Base-by-base conservation (phyloP, 2,888 invertebrate species). In the Pterobdella sp. region DNA sequence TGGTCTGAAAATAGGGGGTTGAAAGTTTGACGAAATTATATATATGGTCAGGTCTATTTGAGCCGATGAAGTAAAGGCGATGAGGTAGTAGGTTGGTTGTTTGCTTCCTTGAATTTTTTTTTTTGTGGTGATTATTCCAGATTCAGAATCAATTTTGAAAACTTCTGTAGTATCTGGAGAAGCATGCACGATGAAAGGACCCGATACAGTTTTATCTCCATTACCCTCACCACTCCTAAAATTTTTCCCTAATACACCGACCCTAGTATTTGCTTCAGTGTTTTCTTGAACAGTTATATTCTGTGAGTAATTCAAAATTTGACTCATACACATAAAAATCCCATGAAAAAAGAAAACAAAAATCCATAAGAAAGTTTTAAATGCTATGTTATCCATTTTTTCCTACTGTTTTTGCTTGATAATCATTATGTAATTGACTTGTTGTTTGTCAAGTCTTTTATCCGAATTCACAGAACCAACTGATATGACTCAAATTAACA, bases 251-350 rank as follows among this genome's bases (percentile, higher is more conserved):
- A 73, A 22, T 29, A 68, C 42, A 3, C 73, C 73, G 1, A 73
- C 69, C 1, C 35, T 29, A 1, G 69, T 42, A 22, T 31, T 31
- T 18, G 73, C 69, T 37, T 68, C 63, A 10, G 52, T 29, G 18
- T 73, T 68, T 22, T 73, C 73, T 0, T 32, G 63, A 26, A 73
- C 73, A n/a, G 73, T 68, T 18, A 73, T 68, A 37, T 73, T 73
- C 42, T 73, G 73, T 22, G 36, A 49, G 65, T n/a, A 72, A 29
- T 35, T 63, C 75, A 70, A 75, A 42, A 42, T 74, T 49, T 75
- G 74, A 29, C 37, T 26, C 49, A 14, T n/a, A n/a, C n/a, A n/a
- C n/a, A n/a, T n/a, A n/a, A n/a, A n/a, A n/a, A n/a, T n/a, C n/a
- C n/a, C n/a, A n/a, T n/a, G n/a, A n/a, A n/a, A n/a, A n/a, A n/a